A percentile compares a stretch with the other conserved stretches of the same genome.
Evolutionary conservation across 64 coral and sea anemone genomes (phyloP).

Genomic region (Platygyra sinensis): DNA sequence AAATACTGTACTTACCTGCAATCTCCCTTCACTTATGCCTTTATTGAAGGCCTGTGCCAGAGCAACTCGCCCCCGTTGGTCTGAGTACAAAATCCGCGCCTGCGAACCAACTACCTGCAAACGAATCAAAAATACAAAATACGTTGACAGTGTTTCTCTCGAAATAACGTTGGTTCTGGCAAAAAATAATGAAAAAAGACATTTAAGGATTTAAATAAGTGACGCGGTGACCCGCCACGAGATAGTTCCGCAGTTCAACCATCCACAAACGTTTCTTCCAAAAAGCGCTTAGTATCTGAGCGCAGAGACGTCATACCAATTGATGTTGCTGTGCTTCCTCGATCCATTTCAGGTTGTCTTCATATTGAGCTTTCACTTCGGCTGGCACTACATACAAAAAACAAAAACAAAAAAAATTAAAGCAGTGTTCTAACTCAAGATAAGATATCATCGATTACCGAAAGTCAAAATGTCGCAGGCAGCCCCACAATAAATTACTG

Average conservation of each 20-base stretch:
- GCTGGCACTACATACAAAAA: slow-evolving; percentile 54
- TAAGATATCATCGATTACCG: no score
- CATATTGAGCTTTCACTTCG: slow-evolving; percentile 81
- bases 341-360: slow-evolving; percentile 95
- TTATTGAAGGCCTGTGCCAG: slow-evolving; percentile 93
- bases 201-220: background rate
- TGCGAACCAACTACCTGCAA: slow-evolving; percentile 96
- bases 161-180: no score
- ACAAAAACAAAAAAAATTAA: background rate
- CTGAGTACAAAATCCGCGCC: slow-evolving; percentile 91
- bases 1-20: slow-evolving; percentile 49
- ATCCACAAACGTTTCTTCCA: no score
- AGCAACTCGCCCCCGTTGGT: slow-evolving; percentile 72
- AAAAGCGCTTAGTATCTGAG: background rate
- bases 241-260: no score
- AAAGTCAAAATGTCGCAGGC: no score
- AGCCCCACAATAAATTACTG: no score
- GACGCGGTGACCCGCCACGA: no score
- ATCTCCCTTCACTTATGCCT: slow-evolving; percentile 75
- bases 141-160: no score
- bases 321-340: slow-evolving; percentile 88
- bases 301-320: slow-evolving; percentile 34
- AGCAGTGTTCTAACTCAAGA: no score
- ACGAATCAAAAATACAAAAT: background rate
- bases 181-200: no score